Conservation (phyloP, 1,140 invertebrate species). For the Heterodera schachtii region DNA sequence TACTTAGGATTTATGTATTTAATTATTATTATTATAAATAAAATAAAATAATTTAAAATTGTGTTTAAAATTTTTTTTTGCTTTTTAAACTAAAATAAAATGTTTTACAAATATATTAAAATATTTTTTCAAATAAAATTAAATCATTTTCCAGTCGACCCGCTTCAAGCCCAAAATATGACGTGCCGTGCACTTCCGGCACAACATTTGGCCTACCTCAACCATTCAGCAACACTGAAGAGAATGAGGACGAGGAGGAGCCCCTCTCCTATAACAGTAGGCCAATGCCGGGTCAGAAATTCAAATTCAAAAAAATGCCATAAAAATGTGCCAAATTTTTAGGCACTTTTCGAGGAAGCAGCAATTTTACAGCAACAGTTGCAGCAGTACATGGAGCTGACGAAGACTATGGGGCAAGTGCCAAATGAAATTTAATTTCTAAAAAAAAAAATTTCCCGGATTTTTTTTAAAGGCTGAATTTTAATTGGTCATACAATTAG, state of each 20-base stretch:
- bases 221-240: not conserved
- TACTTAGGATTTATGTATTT: too few relatives aligned
- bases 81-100: too few relatives aligned
- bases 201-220: not conserved
- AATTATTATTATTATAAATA: too few relatives aligned
- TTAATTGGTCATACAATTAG: too few relatives aligned
- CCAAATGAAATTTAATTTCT: not conserved
- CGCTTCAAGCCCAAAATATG: slow-evolving; percentile 1
- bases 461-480: too few relatives aligned
- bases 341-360: slow-evolving; percentile 3
- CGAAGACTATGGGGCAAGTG: slow-evolving; percentile 26
- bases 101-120: too few relatives aligned
- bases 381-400: slow-evolving; percentile 14
- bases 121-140: too few relatives aligned
- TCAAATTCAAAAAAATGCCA: not conserved
- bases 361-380: not conserved
- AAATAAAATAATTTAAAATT: too few relatives aligned
- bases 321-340: slow-evolving; percentile 1
- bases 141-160: slow-evolving; percentile 5
- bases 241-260: slow-evolving; percentile 36
- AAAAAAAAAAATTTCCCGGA: slow-evolving; percentile 10
- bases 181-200: not conserved
- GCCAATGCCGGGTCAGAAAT: slow-evolving; percentile 27
- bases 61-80: too few relatives aligned
- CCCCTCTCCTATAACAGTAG: slow-evolving; percentile 60